phyloP scores from a whole-genome alignment of 2,113 vertebrate genomes.

The Malurus melanocephalus region DNA sequence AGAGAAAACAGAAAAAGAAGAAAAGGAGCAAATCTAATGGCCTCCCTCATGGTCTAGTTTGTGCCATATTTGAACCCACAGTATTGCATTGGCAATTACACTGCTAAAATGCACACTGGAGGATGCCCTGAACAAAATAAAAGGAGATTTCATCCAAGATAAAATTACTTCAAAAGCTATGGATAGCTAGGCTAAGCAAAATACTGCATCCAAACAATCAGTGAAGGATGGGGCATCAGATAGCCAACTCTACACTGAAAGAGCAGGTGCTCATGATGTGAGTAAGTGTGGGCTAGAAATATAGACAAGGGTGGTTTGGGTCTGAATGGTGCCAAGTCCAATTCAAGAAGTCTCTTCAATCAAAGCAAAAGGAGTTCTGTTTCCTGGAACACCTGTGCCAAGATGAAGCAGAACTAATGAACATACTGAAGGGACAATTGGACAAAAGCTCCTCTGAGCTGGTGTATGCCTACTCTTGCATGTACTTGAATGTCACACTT shows the following conservation, averaged over 20 bases:
- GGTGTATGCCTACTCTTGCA: neutral
- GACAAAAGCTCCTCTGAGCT: neutral
- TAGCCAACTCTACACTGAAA: neutral
- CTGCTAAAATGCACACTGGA: neutral
- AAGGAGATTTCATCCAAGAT: neutral
- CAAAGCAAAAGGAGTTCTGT: neutral
- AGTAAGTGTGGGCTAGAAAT: neutral
- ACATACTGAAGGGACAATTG: neutral
- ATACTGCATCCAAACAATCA: neutral
- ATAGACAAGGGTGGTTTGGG: neutral
- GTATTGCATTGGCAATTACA: neutral
- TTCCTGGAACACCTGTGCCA: rapidly evolving
- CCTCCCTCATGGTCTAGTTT: neutral
- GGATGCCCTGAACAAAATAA: neutral
- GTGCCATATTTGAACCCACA: neutral
- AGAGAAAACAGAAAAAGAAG: neutral
- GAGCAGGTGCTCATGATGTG: neutral
- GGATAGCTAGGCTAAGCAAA: neutral
- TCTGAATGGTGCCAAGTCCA: neutral
- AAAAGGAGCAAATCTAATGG: neutral
- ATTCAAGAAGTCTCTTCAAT: neutral
- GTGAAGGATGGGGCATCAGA: neutral
- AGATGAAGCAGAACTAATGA: neutral
- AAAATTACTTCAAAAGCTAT: neutral
- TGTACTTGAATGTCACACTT: neutral